Evolutionary conservation across 2,797 vertebrate species (phyloP), one percentile per base, ranked within the genome.

Genomic region (Gephyroberyx darwinii): DNA sequence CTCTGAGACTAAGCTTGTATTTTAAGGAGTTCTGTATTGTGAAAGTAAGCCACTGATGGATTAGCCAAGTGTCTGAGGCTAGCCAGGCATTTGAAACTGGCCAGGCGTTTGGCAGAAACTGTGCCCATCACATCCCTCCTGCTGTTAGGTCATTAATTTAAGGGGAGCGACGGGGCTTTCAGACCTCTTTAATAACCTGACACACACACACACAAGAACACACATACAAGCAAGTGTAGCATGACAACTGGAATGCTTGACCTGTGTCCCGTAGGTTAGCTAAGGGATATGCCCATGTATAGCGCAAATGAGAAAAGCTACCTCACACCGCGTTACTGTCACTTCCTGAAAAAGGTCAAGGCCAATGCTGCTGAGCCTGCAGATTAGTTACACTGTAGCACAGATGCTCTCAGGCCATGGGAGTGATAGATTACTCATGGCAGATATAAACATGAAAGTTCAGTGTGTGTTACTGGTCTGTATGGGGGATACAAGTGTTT

Each of bases 81-180:
- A 73, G 73, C 71, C 86, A 76, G 61, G 62, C 78, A 84, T 88
- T 75, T 72, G 68, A 88, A 77, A 76, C 68, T 72, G 47, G 73
- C 84, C 89, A 90, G 81, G 74, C 86, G 5, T 90, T 90, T 90
- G 88, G 81, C 89, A 84, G 78, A 60, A 41, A 45, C 78, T 53
- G 58, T 77, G 80, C 75, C 84, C 79, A 80, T 89, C 86, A 82
- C 84, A 78, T 82, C 85, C 65, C 86, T 88, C 88, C 85, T 79
- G 84, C 85, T 86, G 88, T 56, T 68, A 65, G 83, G 85, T 89
- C 87, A 87, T 92, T 91, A 68, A 89, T 92, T 89, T 87, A 86
- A 67, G 71, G 73, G 66, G 68, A 88, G 78, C 84, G 82, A 62
- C 22, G 39, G 77, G 74, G 67, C 84, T 77, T 90, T 82, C 84